Evolutionary conservation across 2,113 vertebrate genomes (phyloP).

Genomic region (Salvelinus sp.): DNA sequence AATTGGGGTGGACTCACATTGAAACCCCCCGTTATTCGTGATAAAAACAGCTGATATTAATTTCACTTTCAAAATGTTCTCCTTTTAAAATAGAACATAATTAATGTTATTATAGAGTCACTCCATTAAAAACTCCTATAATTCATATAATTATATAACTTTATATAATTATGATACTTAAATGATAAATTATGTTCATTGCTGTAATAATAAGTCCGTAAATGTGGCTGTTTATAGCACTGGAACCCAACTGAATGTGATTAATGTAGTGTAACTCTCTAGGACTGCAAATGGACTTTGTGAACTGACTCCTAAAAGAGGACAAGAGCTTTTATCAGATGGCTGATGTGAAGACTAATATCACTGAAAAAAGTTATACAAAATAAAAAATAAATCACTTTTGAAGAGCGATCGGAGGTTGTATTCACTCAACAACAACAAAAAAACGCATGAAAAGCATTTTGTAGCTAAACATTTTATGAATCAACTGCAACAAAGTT

Average conservation of each 20-base stretch:
- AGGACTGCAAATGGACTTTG: too few species aligned
- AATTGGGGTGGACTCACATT: neutral
- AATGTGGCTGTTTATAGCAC: conserved; percentile 63
- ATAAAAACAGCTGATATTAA: conserved; percentile 44
- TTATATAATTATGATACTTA: conserved; percentile 62
- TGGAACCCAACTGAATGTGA: conserved; percentile 52
- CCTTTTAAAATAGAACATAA: conserved; percentile 42
- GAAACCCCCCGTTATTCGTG: conserved; percentile 27
- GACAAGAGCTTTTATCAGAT: conserved; percentile 37
- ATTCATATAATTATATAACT: conserved; percentile 59
- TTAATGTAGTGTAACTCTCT: conserved; percentile 45
- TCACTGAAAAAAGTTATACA: too few species aligned
- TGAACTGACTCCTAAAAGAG: conserved; percentile 47
- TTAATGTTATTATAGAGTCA: conserved; percentile 70
- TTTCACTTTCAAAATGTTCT: conserved; percentile 45
- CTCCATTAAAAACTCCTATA: conserved; percentile 62
- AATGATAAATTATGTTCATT: conserved; percentile 62
- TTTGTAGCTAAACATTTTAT: too few species aligned
- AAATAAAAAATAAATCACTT: too few species aligned
- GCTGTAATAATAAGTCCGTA: conserved; percentile 55
- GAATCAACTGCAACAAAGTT: neutral
- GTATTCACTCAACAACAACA: too few species aligned
- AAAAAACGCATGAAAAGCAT: too few species aligned
- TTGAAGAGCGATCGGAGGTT: too few species aligned
- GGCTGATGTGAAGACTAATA: too few species aligned